phyloP scores from a whole-genome alignment of 2,888 invertebrate species.

The Villa cingulata region DNA sequence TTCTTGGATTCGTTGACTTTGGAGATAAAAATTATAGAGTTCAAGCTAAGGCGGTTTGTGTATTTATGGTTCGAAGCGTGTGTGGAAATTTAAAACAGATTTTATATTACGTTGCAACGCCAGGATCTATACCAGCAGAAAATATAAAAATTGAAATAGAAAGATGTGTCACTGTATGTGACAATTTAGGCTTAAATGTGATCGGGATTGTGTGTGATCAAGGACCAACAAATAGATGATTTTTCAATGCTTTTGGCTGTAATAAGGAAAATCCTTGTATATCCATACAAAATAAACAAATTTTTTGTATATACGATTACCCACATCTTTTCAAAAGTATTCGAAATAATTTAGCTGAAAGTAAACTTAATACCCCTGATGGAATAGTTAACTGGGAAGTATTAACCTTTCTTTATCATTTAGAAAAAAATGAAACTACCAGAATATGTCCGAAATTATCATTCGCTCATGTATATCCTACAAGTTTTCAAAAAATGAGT shows the following conservation, averaged over 20 bases:
- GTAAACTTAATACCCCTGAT: not conserved
- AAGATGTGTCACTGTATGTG: too few species aligned
- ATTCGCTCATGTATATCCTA: too few species aligned
- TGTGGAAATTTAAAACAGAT: not conserved
- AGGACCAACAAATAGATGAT: not conserved
- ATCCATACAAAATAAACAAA: not conserved
- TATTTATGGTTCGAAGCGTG: too few species aligned
- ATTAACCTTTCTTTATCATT: not conserved
- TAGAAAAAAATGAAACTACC: not conserved
- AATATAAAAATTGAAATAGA: too few species aligned
- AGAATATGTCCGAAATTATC: not conserved
- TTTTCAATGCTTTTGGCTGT: not conserved
- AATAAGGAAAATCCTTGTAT: too few species aligned
- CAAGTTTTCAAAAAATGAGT: too few species aligned
- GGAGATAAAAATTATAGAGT: too few species aligned
- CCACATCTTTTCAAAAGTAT: constrained; percentile 1
- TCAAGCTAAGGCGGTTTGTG: too few species aligned
- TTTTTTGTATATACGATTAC: not conserved
- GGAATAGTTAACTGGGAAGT: not conserved
- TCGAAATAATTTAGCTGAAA: not conserved
- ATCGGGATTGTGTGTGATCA: not conserved
- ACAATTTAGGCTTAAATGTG: not conserved
- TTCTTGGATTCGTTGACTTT: not conserved
- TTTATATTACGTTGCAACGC: not conserved
- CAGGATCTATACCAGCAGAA: too few species aligned